Evolutionary conservation across 2,888 invertebrate species (phyloP).

Genomic region (Tipula unca): DNA sequence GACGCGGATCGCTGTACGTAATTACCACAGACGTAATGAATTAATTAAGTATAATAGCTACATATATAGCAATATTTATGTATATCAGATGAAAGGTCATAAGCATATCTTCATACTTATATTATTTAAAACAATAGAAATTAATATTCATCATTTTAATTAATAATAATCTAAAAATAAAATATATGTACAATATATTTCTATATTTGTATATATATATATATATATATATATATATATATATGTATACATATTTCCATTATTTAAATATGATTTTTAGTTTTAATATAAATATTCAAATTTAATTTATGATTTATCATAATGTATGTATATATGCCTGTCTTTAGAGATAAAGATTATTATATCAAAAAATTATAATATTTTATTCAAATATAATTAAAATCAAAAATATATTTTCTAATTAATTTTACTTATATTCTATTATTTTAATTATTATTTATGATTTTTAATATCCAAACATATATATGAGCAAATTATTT

Average conservation of each 20-base stretch:
- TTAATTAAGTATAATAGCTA: not conserved
- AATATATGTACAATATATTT: not conserved
- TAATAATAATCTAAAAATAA: not conserved
- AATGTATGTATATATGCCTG: not conserved
- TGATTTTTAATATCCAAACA: not conserved
- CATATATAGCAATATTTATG: not conserved
- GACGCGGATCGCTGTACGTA: not conserved
- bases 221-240: not conserved
- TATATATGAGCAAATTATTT: not conserved
- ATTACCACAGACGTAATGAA: not conserved
- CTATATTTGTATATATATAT: not conserved
- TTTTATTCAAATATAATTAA: not conserved
- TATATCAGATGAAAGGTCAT: not conserved
- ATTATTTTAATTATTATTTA: not conserved
- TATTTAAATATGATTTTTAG: not conserved
- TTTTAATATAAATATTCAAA: not conserved
- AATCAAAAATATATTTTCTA: not conserved
- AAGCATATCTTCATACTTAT: not conserved
- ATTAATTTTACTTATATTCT: not conserved
- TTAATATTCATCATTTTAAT: not conserved
- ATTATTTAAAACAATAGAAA: not conserved
- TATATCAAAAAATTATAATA: not conserved
- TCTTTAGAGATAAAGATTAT: not conserved
- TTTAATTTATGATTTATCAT: slow-evolving; percentile 1
- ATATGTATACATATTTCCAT: not conserved